phyloP scores from a whole-genome alignment of 2,113 vertebrate genomes.

The Coptodon bakossiorum region DNA sequence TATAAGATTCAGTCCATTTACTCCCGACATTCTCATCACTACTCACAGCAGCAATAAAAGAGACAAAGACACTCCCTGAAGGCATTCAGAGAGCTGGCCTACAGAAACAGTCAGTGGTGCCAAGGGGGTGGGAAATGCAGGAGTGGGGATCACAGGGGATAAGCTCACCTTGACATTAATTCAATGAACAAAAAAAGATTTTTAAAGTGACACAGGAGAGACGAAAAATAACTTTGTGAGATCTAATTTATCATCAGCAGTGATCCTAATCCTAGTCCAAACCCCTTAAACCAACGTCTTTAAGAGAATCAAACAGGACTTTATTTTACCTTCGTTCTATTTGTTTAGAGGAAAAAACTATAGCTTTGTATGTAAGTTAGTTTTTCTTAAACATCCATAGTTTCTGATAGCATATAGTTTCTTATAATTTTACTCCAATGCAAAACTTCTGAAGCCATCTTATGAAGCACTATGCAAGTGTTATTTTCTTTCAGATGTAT shows the following conservation, averaged over 20 bases:
- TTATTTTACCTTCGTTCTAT: neutral
- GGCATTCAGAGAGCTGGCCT: neutral
- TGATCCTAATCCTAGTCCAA: neutral
- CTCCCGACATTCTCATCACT: neutral
- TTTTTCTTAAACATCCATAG: fast-evolving
- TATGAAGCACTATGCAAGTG: neutral
- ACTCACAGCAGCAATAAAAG: neutral
- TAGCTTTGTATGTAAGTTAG: neutral
- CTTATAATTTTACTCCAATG: neutral
- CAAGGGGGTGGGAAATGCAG: neutral
- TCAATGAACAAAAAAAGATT: neutral
- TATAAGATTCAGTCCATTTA: neutral
- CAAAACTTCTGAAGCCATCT: neutral
- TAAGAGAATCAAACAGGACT: neutral
- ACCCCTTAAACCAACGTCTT: fast-evolving
- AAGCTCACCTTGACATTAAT: neutral
- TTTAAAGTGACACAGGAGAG: neutral
- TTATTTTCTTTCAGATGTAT: neutral
- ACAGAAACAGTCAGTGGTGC: neutral
- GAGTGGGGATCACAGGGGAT: neutral
- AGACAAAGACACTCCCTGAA: neutral
- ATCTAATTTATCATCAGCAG: neutral
- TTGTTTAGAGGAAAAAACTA: neutral
- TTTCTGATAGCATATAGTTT: neutral
- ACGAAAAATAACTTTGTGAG: neutral